These are phyloP conservation scores for Rhysida immarginata DNA, from an alignment of 1,140 invertebrate genomes.

Conservation along the genomic window DNA sequence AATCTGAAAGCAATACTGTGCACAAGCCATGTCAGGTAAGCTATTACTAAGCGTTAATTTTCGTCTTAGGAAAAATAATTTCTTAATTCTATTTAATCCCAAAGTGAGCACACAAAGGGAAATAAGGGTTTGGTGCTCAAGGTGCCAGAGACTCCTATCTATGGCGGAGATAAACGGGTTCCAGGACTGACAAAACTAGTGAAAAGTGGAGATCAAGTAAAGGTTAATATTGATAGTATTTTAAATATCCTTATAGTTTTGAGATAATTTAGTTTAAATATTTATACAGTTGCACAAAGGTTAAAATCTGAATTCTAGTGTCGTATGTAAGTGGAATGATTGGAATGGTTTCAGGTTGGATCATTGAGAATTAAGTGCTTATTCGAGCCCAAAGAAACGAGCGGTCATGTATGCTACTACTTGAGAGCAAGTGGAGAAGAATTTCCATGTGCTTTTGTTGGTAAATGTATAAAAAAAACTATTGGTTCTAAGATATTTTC, in stretches of 20 bases:
- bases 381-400: slow-evolving; percentile 87
- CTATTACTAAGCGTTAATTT: too few species aligned
- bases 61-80: not conserved
- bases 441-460: slow-evolving; percentile 73
- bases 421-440: slow-evolving; percentile 40
- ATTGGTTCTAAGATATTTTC: too few species aligned
- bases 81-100: not conserved
- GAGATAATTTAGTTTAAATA: too few species aligned
- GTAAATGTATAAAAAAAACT: slow-evolving; percentile 34
- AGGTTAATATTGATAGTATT: too few species aligned
- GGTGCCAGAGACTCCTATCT: not conserved
- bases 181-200: not conserved
- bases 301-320: too few species aligned
- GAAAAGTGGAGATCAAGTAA: not conserved
- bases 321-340: too few species aligned
- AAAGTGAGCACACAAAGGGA: not conserved
- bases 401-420: slow-evolving; percentile 84
- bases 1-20: too few species aligned
- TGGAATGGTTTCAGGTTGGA: slow-evolving; percentile 42
- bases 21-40: too few species aligned
- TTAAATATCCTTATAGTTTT: too few species aligned
- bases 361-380: slow-evolving; percentile 61
- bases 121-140: not conserved
- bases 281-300: too few species aligned
- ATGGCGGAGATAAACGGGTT: not conserved